Conservation (phyloP, 2,797 vertebrate genomes). For the Esox lucius region DNA sequence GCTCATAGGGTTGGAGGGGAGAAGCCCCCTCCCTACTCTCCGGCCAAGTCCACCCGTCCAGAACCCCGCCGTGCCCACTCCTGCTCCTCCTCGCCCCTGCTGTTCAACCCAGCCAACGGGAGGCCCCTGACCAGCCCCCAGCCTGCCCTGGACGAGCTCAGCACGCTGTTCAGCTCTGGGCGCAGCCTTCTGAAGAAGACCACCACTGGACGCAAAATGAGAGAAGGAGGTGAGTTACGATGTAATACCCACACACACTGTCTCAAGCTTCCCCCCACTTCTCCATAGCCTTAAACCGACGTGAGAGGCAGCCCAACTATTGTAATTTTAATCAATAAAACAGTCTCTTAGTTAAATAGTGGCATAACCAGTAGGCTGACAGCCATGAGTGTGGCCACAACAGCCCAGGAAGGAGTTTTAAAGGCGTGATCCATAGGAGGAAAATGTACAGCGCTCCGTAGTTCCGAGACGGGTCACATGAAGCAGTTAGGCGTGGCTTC, state of each 20-base stretch:
- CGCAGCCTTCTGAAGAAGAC: constrained; percentile 89
- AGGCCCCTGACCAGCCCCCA: constrained; percentile 89
- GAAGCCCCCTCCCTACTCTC: constrained; percentile 81
- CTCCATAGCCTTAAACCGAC: neutral
- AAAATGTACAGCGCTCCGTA: no score
- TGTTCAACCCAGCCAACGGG: constrained; percentile 85
- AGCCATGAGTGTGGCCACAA: no score
- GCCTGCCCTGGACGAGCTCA: constrained; percentile 95
- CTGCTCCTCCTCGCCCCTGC: constrained; percentile 79
- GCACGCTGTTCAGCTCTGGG: constrained; percentile 92
- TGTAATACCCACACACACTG: constrained; percentile 4
- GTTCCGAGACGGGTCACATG: no score
- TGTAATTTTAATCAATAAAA: no score
- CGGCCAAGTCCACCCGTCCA: constrained; percentile 79
- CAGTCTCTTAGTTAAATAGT: no score
- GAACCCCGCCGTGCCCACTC: constrained; percentile 83
- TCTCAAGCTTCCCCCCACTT: neutral
- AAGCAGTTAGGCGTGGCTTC: no score
- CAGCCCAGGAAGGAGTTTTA: no score
- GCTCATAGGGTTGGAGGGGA: constrained; percentile 65
- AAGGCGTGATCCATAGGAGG: no score
- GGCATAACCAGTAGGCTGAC: no score
- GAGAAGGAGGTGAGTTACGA: constrained; percentile 82
- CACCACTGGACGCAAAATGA: constrained; percentile 86
- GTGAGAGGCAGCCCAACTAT: no score